Base-by-base conservation (phyloP, 2,888 invertebrate species). In the Anodontia alba region DNA sequence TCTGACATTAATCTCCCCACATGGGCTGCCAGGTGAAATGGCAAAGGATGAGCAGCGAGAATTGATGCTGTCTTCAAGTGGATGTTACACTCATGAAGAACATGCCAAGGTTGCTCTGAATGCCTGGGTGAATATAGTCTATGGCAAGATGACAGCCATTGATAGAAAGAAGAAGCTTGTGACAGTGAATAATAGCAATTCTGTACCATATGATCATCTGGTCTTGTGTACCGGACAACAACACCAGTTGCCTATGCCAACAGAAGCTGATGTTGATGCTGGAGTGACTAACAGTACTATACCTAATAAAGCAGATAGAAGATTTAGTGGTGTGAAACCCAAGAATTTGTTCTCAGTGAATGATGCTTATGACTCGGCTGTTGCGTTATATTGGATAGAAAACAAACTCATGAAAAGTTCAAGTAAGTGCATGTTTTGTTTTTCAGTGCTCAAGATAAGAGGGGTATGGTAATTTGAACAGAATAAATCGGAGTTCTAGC, bases 1-100 rank as follows among this genome's bases (percentile, higher is more conserved):
- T 91, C 92, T 97, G 26, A 96, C 96, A 0, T 92, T 97, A 67
- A 95, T 97, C 1, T 96, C 96, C 0, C 96, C 96, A 1, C 95
- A 96, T 89, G 97, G 97, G 0, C 90, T 96, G 66, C 96, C 93
- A 0, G 94, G 94, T 26, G 93, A 94, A 73, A 86, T 93, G 81
- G 76, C 90, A 0, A 91, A 91, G 1, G 92, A 93, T 80, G 84
- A 88, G 33, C 82, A 91, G 20, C 83, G 93, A 42, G 93, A 94
- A 49, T 83, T 87, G 49, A 89, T 94, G 89, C 76, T 92, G 51
- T 87, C 87, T 10, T 78, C 83, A 33, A 91, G 91, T 72, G 90
- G 89, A 84, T 93, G 93, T 84, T 94, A 93, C 87, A 90, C 81
- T 38, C 90, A 91, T 43, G 88, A 91, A 17, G 93, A 94, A 31